Percentiles rank a stretch among this genome's conserved stretches.
These are phyloP conservation scores for Rallus limicola DNA, from an alignment of 2,113 vertebrate species.

Conservation along the genomic window DNA sequence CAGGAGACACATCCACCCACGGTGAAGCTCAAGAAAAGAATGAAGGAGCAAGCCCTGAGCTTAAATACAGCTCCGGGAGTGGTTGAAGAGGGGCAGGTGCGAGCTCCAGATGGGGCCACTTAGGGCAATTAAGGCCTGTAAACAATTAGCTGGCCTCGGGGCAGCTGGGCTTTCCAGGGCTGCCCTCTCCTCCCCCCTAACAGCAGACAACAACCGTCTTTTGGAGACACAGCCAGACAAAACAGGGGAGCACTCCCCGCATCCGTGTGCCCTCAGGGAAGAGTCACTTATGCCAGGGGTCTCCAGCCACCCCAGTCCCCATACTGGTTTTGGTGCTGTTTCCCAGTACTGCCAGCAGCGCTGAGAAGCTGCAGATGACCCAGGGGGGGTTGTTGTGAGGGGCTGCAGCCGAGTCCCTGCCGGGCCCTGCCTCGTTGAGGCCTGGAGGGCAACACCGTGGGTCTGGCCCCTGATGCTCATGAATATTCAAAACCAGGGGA, in stretches of 20 bases:
- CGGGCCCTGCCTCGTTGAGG: background rate
- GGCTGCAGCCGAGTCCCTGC: background rate
- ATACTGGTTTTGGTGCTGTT: background rate
- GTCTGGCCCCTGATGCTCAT: background rate
- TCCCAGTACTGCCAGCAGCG: background rate
- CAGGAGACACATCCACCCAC: fast-evolving
- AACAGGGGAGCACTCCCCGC: background rate
- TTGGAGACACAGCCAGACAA: no score
- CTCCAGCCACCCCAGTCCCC: background rate
- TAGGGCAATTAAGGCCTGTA: background rate
- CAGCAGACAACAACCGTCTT: background rate
- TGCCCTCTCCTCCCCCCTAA: background rate
- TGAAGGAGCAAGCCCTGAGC: fast-evolving
- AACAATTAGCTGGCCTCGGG: background rate
- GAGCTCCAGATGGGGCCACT: background rate
- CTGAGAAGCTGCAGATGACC: background rate
- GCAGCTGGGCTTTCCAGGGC: background rate
- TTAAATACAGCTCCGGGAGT: background rate
- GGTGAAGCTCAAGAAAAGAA: fast-evolving
- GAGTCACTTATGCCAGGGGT: background rate
- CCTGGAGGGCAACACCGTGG: background rate
- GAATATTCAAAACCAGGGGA: background rate
- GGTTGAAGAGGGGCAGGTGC: background rate
- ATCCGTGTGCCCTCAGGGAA: fast-evolving
- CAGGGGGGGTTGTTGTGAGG: background rate